These are phyloP conservation scores for Enteromius trimaculatus DNA, from an alignment of 2,797 vertebrate genomes.

Conservation along the genomic window DNA sequence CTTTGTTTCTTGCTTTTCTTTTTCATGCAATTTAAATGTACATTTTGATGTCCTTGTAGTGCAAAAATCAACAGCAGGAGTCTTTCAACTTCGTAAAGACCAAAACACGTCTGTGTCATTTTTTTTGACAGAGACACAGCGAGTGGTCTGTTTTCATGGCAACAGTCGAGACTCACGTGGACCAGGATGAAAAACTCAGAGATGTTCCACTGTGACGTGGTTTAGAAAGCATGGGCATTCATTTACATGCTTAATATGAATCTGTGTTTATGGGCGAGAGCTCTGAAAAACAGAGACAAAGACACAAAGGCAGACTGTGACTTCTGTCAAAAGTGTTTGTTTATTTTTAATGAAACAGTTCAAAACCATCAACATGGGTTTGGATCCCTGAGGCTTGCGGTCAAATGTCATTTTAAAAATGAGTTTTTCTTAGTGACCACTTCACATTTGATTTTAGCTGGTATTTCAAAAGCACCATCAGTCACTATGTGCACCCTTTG, in stretches of 20 bases:
- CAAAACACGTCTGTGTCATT: conserved; percentile 18
- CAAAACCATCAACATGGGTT: background rate
- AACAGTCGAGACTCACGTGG: conserved; percentile 24
- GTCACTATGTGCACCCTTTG: background rate
- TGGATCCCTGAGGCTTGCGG: background rate
- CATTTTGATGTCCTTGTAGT: conserved; percentile 5
- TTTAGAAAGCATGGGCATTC: background rate
- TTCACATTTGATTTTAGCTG: background rate
- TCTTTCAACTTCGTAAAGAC: conserved; percentile 24
- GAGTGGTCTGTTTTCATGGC: conserved; percentile 46
- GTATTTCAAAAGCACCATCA: background rate
- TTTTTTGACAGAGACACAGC: conserved; percentile 37
- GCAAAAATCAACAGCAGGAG: conserved; percentile 29
- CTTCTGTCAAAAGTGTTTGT: background rate
- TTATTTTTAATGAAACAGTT: background rate
- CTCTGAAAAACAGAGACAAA: background rate
- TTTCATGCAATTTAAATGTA: background rate
- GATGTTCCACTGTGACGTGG: conserved; percentile 10
- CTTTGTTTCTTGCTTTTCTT: conserved; percentile 15
- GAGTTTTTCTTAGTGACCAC: background rate
- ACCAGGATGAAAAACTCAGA: conserved; percentile 17
- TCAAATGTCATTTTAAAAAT: background rate
- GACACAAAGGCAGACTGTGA: background rate
- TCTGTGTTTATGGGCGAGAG: background rate
- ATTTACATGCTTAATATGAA: background rate